Evolutionary conservation across 1,140 invertebrate genomes (phyloP).

Genomic region (Aphelenchoides fujianensis): DNA sequence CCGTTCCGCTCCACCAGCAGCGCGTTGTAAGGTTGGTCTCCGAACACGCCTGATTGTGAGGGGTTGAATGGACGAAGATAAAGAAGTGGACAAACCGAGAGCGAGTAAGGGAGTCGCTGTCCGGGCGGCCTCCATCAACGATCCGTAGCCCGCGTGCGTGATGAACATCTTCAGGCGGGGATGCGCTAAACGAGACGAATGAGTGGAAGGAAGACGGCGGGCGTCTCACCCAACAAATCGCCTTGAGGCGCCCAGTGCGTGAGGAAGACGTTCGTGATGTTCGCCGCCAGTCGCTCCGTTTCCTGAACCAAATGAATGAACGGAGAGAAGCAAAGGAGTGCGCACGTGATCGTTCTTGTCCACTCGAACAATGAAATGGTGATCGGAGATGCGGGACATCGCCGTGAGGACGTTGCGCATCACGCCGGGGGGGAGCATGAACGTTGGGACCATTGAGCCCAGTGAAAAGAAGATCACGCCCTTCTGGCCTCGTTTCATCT

Average conservation of each 20-base stretch:
- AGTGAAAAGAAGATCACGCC: conserved; percentile 39
- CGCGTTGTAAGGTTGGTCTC: conserved; percentile 41
- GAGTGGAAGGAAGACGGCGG: too few species aligned
- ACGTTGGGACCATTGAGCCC: conserved; percentile 35
- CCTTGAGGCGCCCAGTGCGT: conserved; percentile 38
- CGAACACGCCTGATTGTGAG: conserved; percentile 40
- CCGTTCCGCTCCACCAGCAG: conserved; percentile 36
- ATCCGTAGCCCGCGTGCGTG: conserved; percentile 52
- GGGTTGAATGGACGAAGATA: too few species aligned
- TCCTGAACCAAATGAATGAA: too few species aligned
- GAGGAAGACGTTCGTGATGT: conserved; percentile 28
- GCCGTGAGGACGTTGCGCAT: conserved; percentile 26
- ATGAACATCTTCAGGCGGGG: conserved; percentile 40
- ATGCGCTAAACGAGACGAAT: too few species aligned
- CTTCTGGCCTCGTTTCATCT: conserved; percentile 24
- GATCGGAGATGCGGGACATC: conserved; percentile 30
- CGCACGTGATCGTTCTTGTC: conserved; percentile 36
- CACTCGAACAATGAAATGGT: conserved; percentile 40
- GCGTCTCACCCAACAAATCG: conserved; percentile 29
- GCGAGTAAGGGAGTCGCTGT: conserved; percentile 38
- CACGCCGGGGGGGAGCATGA: conserved; percentile 18
- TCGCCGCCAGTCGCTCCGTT: background rate
- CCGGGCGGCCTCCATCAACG: conserved; percentile 37
- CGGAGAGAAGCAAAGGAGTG: background rate
- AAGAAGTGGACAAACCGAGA: too few species aligned